Conservation (phyloP, 2,113 vertebrate species). For the Corythornis cristatus region DNA sequence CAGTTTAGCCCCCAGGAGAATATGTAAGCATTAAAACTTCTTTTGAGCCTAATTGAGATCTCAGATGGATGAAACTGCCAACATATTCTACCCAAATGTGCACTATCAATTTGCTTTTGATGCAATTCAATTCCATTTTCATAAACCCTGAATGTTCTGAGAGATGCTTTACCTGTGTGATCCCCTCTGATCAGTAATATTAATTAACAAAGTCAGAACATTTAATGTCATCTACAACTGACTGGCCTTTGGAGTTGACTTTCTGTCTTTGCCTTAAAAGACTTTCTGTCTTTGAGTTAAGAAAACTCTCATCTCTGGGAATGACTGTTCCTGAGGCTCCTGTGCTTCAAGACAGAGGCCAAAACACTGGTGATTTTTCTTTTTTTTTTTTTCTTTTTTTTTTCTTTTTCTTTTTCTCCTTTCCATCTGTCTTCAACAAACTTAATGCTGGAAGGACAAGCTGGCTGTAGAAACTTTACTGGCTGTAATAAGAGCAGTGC, state of each 20-base stretch:
- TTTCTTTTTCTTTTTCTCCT: not conserved
- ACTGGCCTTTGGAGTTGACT: not conserved
- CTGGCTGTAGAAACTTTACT: not conserved
- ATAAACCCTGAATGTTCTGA: not conserved
- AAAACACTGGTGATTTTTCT: not conserved
- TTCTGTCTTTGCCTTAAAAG: not conserved
- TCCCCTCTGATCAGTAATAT: not conserved
- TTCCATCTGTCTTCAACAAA: not conserved
- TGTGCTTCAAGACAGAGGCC: not conserved
- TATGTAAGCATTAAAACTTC: not conserved
- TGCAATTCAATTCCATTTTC: not conserved
- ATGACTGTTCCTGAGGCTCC: not conserved
- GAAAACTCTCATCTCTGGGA: not conserved
- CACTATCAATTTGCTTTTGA: not conserved
- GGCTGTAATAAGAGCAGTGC: slow-evolving; percentile 5
- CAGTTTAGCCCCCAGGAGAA: not conserved
- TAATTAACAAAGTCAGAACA: not conserved
- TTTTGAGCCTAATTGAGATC: not conserved
- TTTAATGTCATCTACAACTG: not conserved
- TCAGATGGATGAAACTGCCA: not conserved
- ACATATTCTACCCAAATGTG: not conserved
- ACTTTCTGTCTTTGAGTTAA: not conserved
- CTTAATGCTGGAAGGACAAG: not conserved
- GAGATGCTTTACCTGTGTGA: not conserved
- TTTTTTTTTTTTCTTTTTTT: not conserved